Conservation (phyloP, 2,888 invertebrate species). For the Cylloceria caligata region DNA sequence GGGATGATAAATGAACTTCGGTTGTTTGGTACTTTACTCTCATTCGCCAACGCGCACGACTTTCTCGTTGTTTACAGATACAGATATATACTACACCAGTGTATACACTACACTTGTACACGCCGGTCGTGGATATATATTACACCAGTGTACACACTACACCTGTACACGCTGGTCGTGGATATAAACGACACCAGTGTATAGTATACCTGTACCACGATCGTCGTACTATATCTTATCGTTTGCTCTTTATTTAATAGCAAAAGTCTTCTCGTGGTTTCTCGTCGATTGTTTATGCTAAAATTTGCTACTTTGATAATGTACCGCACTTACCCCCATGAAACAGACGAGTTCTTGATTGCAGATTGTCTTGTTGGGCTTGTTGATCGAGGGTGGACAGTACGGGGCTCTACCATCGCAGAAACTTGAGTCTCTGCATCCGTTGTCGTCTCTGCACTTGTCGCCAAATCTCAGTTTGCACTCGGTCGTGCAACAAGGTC, state of each 20-base stretch:
- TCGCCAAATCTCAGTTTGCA: conserved; percentile 94
- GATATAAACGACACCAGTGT: too few species aligned
- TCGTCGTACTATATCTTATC: conserved; percentile 17
- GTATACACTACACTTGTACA: too few species aligned
- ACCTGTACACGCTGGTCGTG: too few species aligned
- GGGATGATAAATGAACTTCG: conserved; percentile 65
- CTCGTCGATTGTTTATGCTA: conserved; percentile 42
- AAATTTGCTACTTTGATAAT: conserved; percentile 28
- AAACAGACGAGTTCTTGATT: conserved; percentile 99
- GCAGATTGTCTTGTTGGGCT: conserved; percentile 97
- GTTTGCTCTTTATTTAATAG: conserved; percentile 37
- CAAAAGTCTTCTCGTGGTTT: conserved; percentile 14
- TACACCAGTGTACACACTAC: too few species aligned
- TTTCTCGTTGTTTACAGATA: conserved; percentile 16
- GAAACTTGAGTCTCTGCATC: conserved; percentile 96
- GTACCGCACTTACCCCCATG: conserved; percentile 91
- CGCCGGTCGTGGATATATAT: too few species aligned
- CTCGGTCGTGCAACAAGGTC: conserved; percentile 96
- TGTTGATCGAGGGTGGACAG: conserved; percentile 96
- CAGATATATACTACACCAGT: not conserved
- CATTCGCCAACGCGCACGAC: conserved; percentile 52
- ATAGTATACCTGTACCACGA: too few species aligned
- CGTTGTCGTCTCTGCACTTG: conserved; percentile 96
- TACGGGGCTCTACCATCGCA: conserved; percentile 95
- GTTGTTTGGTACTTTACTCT: conserved; percentile 59